phyloP scores from a whole-genome alignment of 2,113 vertebrate genomes.

The Nicator chloris region DNA sequence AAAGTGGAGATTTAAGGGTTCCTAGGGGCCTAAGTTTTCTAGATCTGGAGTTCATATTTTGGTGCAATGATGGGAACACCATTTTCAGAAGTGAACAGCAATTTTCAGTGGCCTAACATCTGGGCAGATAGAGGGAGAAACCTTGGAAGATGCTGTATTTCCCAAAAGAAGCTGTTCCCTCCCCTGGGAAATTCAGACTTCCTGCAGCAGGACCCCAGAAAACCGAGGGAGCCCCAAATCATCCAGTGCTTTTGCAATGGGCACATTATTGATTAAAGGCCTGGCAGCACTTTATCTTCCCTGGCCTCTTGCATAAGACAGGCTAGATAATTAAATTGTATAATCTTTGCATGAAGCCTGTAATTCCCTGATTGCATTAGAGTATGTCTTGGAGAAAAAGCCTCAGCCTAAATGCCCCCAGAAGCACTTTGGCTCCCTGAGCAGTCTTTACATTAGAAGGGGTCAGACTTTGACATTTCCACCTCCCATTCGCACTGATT shows the following conservation, averaged over 20 bases:
- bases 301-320: slow-evolving; percentile 11
- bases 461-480: background rate
- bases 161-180: background rate
- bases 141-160: background rate
- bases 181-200: background rate
- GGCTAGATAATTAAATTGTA: slow-evolving; percentile 13
- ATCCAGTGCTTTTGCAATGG: background rate
- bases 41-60: background rate
- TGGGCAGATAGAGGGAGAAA: background rate
- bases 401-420: background rate
- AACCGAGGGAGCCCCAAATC: background rate
- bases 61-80: background rate
- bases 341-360: slow-evolving; percentile 31
- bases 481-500: background rate
- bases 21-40: background rate
- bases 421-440: background rate
- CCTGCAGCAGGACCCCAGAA: background rate
- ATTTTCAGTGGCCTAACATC: background rate
- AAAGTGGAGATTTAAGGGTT: background rate
- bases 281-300: slow-evolving; percentile 29
- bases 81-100: background rate
- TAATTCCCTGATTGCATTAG: slow-evolving; percentile 5
- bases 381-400: background rate
- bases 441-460: background rate
- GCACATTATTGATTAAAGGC: slow-evolving; percentile 5